These are phyloP conservation scores for Paraplagusia blochii DNA, from an alignment of 2,113 vertebrate genomes.

Conservation along the genomic window DNA sequence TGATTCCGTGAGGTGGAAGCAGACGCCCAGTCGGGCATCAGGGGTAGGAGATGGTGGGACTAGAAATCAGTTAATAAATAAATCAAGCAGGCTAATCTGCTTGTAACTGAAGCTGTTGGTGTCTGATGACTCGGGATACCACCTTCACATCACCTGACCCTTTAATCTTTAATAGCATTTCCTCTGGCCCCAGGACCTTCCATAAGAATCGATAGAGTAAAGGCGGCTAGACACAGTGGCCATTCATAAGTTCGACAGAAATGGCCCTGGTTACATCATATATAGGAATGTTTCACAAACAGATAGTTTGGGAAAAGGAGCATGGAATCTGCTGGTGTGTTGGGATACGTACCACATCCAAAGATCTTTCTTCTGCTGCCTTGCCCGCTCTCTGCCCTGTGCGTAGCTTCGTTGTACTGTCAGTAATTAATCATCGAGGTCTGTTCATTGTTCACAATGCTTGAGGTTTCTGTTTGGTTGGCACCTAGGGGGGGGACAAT, in stretches of 20 bases:
- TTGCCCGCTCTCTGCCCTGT: constrained; percentile 37
- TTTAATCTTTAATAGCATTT: constrained; percentile 75
- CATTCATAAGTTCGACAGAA: constrained; percentile 39
- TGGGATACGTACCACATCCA: constrained; percentile 64
- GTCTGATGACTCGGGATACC: constrained; percentile 73
- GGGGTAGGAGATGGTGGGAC: constrained; percentile 54
- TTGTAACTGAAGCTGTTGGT: constrained; percentile 71
- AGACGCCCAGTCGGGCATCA: constrained; percentile 31
- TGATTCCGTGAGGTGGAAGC: constrained; percentile 3
- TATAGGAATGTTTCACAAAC: constrained; percentile 14
- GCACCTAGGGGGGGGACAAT: constrained; percentile 67
- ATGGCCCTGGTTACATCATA: constrained; percentile 40
- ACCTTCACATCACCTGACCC: constrained; percentile 74
- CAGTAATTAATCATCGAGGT: constrained; percentile 54
- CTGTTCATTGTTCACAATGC: constrained; percentile 56
- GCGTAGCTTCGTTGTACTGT: constrained; percentile 29
- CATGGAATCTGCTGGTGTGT: constrained; percentile 13
- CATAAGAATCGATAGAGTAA: constrained; percentile 62
- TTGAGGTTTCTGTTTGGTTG: constrained; percentile 64
- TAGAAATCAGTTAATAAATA: constrained; percentile 77
- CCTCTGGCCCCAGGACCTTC: constrained; percentile 53
- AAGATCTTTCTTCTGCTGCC: constrained; percentile 48
- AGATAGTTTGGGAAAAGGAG: constrained; percentile 10
- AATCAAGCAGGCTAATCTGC: constrained; percentile 77
- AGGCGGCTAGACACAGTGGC: constrained; percentile 46